phyloP scores from a whole-genome alignment of 2,113 vertebrate genomes.

The Trematocara variabile region DNA sequence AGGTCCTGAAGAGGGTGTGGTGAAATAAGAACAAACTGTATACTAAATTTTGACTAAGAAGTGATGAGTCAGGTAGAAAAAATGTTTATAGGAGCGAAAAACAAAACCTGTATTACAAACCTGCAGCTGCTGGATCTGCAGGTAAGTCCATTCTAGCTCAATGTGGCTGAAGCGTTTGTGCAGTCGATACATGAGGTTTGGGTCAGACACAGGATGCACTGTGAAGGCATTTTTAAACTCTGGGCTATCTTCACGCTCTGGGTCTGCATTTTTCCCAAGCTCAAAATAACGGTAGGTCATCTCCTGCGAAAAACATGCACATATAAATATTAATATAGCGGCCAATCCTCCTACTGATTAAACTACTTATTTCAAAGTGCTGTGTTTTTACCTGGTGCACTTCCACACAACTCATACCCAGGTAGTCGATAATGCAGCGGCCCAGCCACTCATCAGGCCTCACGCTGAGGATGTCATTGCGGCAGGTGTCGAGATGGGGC shows the following conservation, averaged over 20 bases:
- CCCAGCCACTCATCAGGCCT: slow-evolving; percentile 96
- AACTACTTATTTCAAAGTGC: background rate
- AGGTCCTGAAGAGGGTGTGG: background rate
- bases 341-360: background rate
- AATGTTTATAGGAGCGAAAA: background rate
- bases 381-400: slow-evolving; percentile 81
- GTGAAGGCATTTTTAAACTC: slow-evolving; percentile 84
- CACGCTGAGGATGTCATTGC: slow-evolving; percentile 93
- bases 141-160: slow-evolving; percentile 84
- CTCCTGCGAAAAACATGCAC: slow-evolving; percentile 67
- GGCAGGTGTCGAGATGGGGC: slow-evolving; percentile 87
- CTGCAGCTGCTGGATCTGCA: slow-evolving; percentile 93
- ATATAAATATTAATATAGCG: background rate
- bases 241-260: slow-evolving; percentile 82
- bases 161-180: slow-evolving; percentile 91
- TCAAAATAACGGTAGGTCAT: slow-evolving; percentile 88
- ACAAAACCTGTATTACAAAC: slow-evolving; percentile 58
- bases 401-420: slow-evolving; percentile 86
- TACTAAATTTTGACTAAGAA: background rate
- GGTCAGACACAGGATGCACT: slow-evolving; percentile 87
- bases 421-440: slow-evolving; percentile 93
- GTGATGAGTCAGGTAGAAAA: background rate
- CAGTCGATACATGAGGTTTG: slow-evolving; percentile 89
- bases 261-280: slow-evolving; percentile 88
- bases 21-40: background rate